Evolutionary conservation across 2,113 vertebrate genomes (phyloP).

Genomic region (Phrynocephalus versicolor): DNA sequence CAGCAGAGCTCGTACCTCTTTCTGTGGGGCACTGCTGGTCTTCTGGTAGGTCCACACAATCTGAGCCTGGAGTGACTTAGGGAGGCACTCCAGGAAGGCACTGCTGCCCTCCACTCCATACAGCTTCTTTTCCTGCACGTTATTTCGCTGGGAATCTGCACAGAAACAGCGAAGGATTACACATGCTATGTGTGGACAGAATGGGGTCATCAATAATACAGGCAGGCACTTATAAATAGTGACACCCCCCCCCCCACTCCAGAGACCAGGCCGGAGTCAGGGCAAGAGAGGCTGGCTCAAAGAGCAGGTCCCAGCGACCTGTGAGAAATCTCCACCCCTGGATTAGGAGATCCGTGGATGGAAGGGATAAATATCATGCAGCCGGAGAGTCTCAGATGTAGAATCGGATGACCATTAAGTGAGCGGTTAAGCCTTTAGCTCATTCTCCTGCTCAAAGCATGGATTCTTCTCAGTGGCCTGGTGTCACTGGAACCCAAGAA

Average conservation of each 20-base stretch:
- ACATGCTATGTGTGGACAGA: neutral
- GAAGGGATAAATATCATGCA: neutral
- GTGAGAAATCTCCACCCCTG: neutral
- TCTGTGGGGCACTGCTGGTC: conserved; percentile 70
- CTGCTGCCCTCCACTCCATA: conserved; percentile 93
- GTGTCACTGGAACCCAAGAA: no score
- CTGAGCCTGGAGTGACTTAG: conserved; percentile 91
- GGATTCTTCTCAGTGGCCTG: neutral
- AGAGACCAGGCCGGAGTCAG: neutral
- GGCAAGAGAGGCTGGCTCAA: neutral
- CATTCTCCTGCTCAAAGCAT: neutral
- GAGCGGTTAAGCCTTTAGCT: neutral
- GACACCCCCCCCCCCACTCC: no score
- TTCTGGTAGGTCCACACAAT: conserved; percentile 91
- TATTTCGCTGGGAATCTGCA: conserved; percentile 81
- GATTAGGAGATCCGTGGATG: neutral
- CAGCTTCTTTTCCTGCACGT: conserved; percentile 83
- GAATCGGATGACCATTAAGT: neutral
- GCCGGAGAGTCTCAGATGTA: no score
- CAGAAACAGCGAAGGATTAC: neutral
- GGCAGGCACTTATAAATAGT: neutral
- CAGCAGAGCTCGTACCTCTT: conserved; percentile 77
- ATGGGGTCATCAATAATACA: neutral
- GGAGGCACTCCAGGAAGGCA: conserved; percentile 91
- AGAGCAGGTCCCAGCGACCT: neutral